phyloP scores from a whole-genome alignment of 2,888 invertebrate genomes.

The Villa cingulata region DNA sequence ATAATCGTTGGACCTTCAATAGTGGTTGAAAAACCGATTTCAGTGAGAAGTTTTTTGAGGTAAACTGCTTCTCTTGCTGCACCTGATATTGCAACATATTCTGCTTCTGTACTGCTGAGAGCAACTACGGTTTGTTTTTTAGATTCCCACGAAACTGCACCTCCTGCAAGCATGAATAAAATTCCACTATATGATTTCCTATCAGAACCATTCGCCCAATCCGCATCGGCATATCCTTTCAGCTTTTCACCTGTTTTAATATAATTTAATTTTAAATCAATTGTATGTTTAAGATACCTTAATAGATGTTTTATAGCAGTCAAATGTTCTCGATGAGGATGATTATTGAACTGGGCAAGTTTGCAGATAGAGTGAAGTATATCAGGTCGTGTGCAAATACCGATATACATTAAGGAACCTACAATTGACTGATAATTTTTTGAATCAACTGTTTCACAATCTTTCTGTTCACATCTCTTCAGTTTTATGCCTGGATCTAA shows the following conservation, averaged over 20 bases:
- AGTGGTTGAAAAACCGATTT: slow-evolving; percentile 1
- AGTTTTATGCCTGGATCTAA: slow-evolving; percentile 9
- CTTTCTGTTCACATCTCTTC: slow-evolving; percentile 4
- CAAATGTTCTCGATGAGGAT: slow-evolving; percentile 13
- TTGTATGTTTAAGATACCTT: slow-evolving; percentile 10
- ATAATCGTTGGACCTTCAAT: slow-evolving; percentile 3
- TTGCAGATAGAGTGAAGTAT: slow-evolving; percentile 12
- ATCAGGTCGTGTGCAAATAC: slow-evolving; percentile 14
- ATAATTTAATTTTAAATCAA: slow-evolving; percentile 5
- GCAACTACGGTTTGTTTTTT: slow-evolving; percentile 12
- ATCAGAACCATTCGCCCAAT: slow-evolving; percentile 14
- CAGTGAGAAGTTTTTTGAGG: slow-evolving; percentile 3
- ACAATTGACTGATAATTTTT: slow-evolving; percentile 13
- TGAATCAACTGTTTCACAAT: slow-evolving; percentile 8
- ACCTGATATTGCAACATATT: slow-evolving; percentile 7
- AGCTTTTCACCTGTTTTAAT: slow-evolving; percentile 1
- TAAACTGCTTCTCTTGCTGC: slow-evolving; percentile 11
- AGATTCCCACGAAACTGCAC: slow-evolving; percentile 4
- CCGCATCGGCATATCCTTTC: slow-evolving; percentile 12
- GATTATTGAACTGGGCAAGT: slow-evolving; percentile 14
- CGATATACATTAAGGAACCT: slow-evolving; percentile 12
- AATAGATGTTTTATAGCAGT: slow-evolving; percentile 12
- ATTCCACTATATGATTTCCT: slow-evolving; percentile 12
- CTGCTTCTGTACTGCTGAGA: slow-evolving; percentile 14
- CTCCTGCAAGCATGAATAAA: not conserved